phyloP scores from a whole-genome alignment of 2,113 vertebrate genomes.

The Bos indicus region DNA sequence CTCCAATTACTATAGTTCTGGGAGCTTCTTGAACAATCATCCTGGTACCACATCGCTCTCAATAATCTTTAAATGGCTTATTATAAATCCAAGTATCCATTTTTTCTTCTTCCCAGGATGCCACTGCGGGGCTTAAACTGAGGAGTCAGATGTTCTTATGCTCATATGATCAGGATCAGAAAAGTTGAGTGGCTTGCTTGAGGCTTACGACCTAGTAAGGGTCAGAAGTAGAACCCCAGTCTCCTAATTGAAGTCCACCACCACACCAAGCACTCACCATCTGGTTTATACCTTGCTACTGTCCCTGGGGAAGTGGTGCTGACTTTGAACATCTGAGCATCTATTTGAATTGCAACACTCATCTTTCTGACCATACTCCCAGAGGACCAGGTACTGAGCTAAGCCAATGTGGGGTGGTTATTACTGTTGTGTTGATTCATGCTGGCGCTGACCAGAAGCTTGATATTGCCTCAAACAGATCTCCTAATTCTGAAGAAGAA shows the following conservation, averaged over 20 bases:
- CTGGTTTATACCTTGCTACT: neutral
- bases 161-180: neutral
- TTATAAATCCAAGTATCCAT: neutral
- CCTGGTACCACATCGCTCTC: neutral
- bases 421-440: neutral
- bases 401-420: neutral
- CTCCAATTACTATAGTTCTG: neutral
- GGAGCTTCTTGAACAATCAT: neutral
- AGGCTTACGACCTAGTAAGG: neutral
- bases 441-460: neutral
- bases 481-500: neutral
- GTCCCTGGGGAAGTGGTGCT: neutral
- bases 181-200: neutral
- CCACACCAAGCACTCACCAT: neutral
- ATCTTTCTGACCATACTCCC: neutral
- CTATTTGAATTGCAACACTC: neutral
- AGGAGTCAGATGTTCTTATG: neutral
- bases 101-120: neutral
- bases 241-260: neutral
- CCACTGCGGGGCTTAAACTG: neutral
- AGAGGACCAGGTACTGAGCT: neutral
- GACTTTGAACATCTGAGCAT: neutral
- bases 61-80: neutral
- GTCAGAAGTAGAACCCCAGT: neutral
- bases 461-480: neutral